phyloP scores from a whole-genome alignment of 2,113 vertebrate genomes.

The Pelecanus crispus region DNA sequence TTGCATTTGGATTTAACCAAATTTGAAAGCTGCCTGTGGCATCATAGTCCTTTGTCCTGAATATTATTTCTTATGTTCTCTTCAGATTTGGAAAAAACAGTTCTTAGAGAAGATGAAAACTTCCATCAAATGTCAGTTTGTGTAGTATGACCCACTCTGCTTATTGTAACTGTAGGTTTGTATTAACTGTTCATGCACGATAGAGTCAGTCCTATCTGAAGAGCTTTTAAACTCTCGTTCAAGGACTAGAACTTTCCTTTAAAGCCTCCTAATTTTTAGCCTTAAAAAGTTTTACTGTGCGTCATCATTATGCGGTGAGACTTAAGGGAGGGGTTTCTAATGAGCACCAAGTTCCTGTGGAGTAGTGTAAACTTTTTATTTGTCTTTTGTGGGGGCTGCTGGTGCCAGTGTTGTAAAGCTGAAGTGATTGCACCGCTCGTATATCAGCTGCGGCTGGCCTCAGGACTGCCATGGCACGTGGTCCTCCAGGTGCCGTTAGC shows the following conservation, averaged over 20 bases:
- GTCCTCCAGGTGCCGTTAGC: neutral
- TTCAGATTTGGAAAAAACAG: neutral
- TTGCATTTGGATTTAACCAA: neutral
- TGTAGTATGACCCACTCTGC: neutral
- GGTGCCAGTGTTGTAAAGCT: neutral
- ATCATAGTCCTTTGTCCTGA: neutral
- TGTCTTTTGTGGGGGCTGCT: neutral
- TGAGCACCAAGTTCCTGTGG: neutral
- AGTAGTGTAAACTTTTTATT: neutral
- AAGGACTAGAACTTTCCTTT: neutral
- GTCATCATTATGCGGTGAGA: neutral
- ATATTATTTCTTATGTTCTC: neutral
- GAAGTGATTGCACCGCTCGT: fast-evolving
- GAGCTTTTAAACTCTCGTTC: neutral
- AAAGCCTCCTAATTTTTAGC: neutral
- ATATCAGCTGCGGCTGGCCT: neutral
- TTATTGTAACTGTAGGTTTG: neutral
- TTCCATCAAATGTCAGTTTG: neutral
- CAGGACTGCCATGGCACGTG: neutral
- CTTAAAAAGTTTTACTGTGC: neutral
- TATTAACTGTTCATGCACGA: neutral
- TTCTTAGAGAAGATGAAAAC: neutral
- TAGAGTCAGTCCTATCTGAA: neutral
- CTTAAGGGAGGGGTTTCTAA: neutral
- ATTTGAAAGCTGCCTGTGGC: neutral